These are phyloP conservation scores for Polietes domitor DNA, from an alignment of 2,888 invertebrate genomes.

Conservation along the genomic window DNA sequence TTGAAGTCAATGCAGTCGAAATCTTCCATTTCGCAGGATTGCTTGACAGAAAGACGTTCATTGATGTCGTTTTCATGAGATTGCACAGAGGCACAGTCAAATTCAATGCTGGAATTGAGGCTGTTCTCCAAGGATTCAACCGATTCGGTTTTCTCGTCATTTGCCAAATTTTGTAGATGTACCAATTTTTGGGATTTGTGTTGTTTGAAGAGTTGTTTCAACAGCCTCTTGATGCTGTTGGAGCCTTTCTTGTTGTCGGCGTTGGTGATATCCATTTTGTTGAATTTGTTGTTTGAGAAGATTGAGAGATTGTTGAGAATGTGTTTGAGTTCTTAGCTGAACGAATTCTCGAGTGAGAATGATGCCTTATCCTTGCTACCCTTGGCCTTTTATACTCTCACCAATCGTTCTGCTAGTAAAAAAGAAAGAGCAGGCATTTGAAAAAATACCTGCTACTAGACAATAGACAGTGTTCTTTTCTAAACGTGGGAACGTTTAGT, in stretches of 20 bases:
- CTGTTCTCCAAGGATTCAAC: conserved; percentile 74
- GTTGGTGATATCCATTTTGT: conserved; percentile 51
- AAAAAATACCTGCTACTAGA: too few relatives aligned
- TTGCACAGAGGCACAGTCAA: conserved; percentile 78
- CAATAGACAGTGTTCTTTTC: too few relatives aligned
- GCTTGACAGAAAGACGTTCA: not conserved
- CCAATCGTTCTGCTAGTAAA: not conserved
- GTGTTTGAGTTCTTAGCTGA: conserved; percentile 71
- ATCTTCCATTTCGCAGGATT: conserved; percentile 75
- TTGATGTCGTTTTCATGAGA: not conserved
- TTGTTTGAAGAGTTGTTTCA: conserved; percentile 86
- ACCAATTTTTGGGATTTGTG: conserved; percentile 76
- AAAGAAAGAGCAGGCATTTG: too few relatives aligned
- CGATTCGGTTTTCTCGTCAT: conserved; percentile 71
- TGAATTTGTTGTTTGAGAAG: conserved; percentile 46
- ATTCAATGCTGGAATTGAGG: conserved; percentile 77
- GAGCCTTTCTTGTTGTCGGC: conserved; percentile 73
- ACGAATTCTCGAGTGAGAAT: conserved; percentile 70
- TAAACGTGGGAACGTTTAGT: too few relatives aligned
- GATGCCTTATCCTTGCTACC: conserved; percentile 74
- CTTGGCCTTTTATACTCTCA: conserved; percentile 75
- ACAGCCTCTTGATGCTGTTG: conserved; percentile 74
- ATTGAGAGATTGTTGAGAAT: conserved; percentile 77
- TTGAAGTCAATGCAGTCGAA: conserved; percentile 75
- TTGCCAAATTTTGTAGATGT: not conserved